A percentile compares a stretch with the other conserved stretches of the same genome.
phyloP scores from a whole-genome alignment of 1,140 invertebrate species.

The Heliconius himera region DNA sequence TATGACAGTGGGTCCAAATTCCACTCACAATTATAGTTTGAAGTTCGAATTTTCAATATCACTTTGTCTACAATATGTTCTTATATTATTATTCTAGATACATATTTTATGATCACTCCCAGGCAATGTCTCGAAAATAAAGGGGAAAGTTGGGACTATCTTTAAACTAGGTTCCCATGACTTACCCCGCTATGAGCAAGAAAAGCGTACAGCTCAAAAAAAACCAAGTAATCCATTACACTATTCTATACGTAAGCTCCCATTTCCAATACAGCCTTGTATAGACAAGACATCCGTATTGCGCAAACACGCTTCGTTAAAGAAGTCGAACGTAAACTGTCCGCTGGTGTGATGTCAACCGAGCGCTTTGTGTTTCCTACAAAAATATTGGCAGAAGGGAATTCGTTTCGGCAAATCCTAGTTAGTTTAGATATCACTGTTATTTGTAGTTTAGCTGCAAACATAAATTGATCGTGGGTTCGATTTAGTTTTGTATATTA shows the following conservation, averaged over 20 bases:
- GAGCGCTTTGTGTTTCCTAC: slow-evolving; percentile 4
- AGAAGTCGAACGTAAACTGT: slow-evolving; percentile 12
- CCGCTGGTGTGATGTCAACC: slow-evolving; percentile 10
- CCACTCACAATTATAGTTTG: too few species aligned
- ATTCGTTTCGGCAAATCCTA: slow-evolving; percentile 1
- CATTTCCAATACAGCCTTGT: neutral
- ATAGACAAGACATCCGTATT: neutral
- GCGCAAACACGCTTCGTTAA: slow-evolving; percentile 12
- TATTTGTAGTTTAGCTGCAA: neutral
- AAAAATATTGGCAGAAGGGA: slow-evolving; percentile 3
- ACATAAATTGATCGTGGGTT: neutral
- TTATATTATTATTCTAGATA: too few species aligned
- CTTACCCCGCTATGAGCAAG: too few species aligned
- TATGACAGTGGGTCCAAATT: too few species aligned
- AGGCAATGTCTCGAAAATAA: too few species aligned
- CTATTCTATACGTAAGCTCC: neutral
- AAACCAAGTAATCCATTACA: neutral
- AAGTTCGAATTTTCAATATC: too few species aligned
- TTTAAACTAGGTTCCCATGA: too few species aligned
- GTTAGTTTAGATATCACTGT: neutral
- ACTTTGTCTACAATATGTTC: too few species aligned
- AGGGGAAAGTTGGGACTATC: too few species aligned
- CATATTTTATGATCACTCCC: too few species aligned
- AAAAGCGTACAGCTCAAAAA: neutral
- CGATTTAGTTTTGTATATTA: too few species aligned